Percentiles rank a stretch among this genome's conserved stretches.
phyloP scores from a whole-genome alignment of 2,888 invertebrate species.

The Pandemis heparana region DNA sequence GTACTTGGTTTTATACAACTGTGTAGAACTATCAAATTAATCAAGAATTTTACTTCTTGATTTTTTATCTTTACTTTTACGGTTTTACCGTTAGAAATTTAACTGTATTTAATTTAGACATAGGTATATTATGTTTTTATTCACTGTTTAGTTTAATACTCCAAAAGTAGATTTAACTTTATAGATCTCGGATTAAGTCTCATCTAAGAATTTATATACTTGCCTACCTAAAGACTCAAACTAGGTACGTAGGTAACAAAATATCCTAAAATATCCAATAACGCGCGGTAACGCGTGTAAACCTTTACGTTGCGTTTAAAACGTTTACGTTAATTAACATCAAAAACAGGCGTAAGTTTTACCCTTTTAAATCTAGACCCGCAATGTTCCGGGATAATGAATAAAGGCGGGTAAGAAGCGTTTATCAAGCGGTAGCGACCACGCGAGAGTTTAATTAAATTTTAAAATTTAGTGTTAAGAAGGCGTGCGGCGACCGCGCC shows the following conservation, averaged over 20 bases:
- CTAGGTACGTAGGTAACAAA: neutral
- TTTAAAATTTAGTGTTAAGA: conserved; percentile 78
- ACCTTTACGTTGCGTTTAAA: conserved; percentile 1
- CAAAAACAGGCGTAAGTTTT: conserved; percentile 30
- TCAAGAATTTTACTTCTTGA: too few relatives aligned
- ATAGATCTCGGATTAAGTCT: neutral
- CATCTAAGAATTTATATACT: neutral
- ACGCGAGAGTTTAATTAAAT: conserved; percentile 79
- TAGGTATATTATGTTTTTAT: too few relatives aligned
- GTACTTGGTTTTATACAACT: too few relatives aligned
- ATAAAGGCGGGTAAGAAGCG: conserved; percentile 67
- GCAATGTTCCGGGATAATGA: conserved; percentile 55
- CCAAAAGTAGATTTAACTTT: too few relatives aligned
- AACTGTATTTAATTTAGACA: too few relatives aligned
- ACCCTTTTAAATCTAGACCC: conserved; percentile 42
- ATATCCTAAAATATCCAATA: neutral
- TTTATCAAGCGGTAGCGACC: conserved; percentile 76
- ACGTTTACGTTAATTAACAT: conserved; percentile 34
- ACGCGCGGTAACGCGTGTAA: neutral
- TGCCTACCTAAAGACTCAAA: neutral
- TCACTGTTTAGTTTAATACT: too few relatives aligned
- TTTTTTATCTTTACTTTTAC: too few relatives aligned
- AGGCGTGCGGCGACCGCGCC: conserved; percentile 62
- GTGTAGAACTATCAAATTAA: too few relatives aligned
- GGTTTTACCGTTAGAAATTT: too few relatives aligned